Conservation (phyloP, 92 coral and sea anemone species). For the Hydrozoanthus gracilis region DNA sequence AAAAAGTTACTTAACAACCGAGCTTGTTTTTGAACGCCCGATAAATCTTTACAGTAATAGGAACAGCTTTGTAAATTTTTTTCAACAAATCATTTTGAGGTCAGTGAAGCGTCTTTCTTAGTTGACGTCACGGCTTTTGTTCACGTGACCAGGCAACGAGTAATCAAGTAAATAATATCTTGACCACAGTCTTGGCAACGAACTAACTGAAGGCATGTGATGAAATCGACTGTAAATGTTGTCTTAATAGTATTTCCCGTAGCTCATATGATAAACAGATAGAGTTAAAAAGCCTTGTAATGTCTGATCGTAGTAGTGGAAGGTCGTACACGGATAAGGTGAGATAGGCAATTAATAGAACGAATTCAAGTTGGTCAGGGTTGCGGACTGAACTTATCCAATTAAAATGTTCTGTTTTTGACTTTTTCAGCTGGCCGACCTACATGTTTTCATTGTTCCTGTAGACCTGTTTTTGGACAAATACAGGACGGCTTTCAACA, state of each 20-base stretch:
- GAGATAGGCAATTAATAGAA: background rate
- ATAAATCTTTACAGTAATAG: too few relatives aligned
- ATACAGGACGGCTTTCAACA: constrained; percentile 96
- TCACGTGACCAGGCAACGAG: constrained; percentile 48
- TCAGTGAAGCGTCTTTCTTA: too few relatives aligned
- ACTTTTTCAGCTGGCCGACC: constrained; percentile 86
- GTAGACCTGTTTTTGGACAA: constrained; percentile 94
- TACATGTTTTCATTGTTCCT: constrained; percentile 99
- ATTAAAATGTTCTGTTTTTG: background rate
- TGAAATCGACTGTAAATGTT: constrained; percentile 32
- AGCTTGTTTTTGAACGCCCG: too few relatives aligned
- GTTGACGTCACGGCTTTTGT: constrained; percentile 44
- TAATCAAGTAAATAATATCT: constrained; percentile 37
- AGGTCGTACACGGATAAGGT: constrained; percentile 60
- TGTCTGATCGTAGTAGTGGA: constrained; percentile 58
- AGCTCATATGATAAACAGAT: background rate
- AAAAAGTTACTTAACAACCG: too few relatives aligned
- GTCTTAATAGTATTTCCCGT: background rate
- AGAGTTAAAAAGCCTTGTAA: constrained; percentile 32
- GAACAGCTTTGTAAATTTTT: too few relatives aligned
- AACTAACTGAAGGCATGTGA: constrained; percentile 36
- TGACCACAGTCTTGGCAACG: constrained; percentile 34
- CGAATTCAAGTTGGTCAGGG: background rate
- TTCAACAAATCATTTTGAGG: too few relatives aligned
- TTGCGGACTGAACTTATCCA: background rate